A percentile compares a stretch with the other conserved stretches of the same genome.
Evolutionary conservation across 2,888 invertebrate genomes (phyloP).

Genomic region (Orchestes rusci): DNA sequence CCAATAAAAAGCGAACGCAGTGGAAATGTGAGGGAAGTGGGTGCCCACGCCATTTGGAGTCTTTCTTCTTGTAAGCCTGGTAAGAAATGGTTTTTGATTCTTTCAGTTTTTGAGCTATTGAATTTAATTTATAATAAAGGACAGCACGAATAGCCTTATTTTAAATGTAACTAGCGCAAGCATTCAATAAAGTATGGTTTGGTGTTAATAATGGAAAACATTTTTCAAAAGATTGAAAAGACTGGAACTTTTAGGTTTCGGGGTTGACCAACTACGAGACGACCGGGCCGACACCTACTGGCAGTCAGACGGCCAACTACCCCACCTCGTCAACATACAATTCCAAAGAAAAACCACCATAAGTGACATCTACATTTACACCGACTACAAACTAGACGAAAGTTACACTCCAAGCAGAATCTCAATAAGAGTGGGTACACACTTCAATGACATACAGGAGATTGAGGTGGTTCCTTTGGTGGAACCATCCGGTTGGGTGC

Average conservation of each 20-base stretch:
- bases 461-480: slow-evolving; percentile 87
- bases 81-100: too few species aligned
- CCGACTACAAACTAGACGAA: slow-evolving; percentile 97
- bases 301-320: slow-evolving; percentile 99
- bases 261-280: slow-evolving; percentile 93
- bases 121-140: too few species aligned
- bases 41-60: slow-evolving; percentile 78
- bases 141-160: too few species aligned
- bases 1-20: slow-evolving; percentile 39
- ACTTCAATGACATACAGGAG: slow-evolving; percentile 95
- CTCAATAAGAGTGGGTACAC: slow-evolving; percentile 87
- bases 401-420: slow-evolving; percentile 97
- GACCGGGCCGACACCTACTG: slow-evolving; percentile 96
- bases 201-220: too few species aligned
- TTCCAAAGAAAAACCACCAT: slow-evolving; percentile 93
- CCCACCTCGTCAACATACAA: slow-evolving; percentile 95
- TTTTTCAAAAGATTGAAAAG: too few species aligned
- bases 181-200: too few species aligned
- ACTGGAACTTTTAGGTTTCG: slow-evolving; percentile 80
- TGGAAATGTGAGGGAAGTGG: slow-evolving; percentile 42
- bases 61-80: slow-evolving; percentile 97
- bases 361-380: slow-evolving; percentile 91
- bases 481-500: slow-evolving; percentile 95
- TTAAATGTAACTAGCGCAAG: too few species aligned
- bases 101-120: too few species aligned